phyloP scores from a whole-genome alignment of 1,140 invertebrate genomes.

The Hesperophylax magnus region DNA sequence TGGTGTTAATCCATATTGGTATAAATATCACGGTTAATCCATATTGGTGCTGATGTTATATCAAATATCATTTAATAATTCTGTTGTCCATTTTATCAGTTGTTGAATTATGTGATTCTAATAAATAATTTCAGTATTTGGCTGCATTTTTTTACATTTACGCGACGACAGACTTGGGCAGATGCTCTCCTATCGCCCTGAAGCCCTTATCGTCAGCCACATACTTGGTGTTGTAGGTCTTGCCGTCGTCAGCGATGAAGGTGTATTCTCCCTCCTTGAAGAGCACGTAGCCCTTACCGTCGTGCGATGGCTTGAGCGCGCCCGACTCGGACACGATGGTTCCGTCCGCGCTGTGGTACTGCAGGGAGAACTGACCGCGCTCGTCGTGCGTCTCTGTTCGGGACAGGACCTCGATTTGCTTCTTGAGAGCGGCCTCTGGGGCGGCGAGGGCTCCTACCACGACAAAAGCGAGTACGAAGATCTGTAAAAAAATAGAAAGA shows the following conservation, averaged over 20 bases:
- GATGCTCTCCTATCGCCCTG: constrained; percentile 61
- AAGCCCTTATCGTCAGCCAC: constrained; percentile 52
- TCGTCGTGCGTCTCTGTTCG: constrained; percentile 63
- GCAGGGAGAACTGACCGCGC: constrained; percentile 63
- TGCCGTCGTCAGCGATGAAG: constrained; percentile 62
- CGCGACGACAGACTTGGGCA: constrained; percentile 60
- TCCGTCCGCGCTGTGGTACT: constrained; percentile 64
- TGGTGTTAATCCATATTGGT: no score
- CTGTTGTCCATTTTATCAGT: no score
- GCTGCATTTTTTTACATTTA: background rate
- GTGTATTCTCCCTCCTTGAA: constrained; percentile 30
- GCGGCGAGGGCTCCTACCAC: constrained; percentile 48
- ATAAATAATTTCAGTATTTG: no score
- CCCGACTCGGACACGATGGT: constrained; percentile 62
- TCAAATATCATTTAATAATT: no score
- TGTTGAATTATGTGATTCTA: no score
- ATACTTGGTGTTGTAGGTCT: constrained; percentile 63
- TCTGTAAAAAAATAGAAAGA: constrained; percentile 13
- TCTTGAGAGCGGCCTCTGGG: constrained; percentile 12
- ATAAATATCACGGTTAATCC: no score
- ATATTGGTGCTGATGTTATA: no score
- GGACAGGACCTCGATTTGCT: constrained; percentile 53
- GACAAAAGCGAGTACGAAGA: constrained; percentile 37
- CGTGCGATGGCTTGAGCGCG: constrained; percentile 60
- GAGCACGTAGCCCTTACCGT: constrained; percentile 61